Evolutionary conservation across 2,888 invertebrate genomes (phyloP).

Genomic region (Xylota segnis): DNA sequence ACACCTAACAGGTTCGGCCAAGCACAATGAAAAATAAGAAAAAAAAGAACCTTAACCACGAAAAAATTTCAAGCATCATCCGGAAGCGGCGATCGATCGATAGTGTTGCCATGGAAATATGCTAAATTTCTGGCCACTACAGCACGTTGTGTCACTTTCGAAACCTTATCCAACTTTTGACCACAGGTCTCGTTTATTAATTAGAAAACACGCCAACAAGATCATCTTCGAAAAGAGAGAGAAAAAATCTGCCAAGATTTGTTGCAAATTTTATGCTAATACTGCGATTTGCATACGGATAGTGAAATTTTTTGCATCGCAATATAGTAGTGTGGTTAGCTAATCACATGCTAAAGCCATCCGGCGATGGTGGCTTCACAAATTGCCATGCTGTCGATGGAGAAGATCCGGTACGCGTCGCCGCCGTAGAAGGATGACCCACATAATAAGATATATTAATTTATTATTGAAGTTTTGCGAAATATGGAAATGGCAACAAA

Average conservation of each 20-base stretch:
- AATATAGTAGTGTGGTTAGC: slow-evolving; percentile 3
- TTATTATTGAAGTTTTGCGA: slow-evolving; percentile 12
- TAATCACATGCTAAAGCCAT: slow-evolving; percentile 25
- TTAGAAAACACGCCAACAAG: slow-evolving; percentile 12
- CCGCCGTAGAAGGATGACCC: slow-evolving; percentile 23
- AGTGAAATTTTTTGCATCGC: slow-evolving; percentile 1
- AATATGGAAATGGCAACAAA: neutral
- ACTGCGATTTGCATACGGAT: slow-evolving; percentile 21
- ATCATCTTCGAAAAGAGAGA: neutral
- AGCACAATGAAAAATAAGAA: neutral
- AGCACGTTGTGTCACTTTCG: slow-evolving; percentile 20
- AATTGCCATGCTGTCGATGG: slow-evolving; percentile 2
- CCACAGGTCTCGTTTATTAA: neutral
- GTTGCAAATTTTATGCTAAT: slow-evolving; percentile 47
- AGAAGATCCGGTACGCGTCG: neutral
- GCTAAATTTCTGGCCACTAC: slow-evolving; percentile 6
- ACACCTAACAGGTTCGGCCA: slow-evolving; percentile 32
- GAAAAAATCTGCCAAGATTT: neutral
- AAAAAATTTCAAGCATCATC: neutral
- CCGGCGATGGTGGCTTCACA: slow-evolving; percentile 2
- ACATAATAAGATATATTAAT: slow-evolving; percentile 24
- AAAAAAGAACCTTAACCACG: slow-evolving; percentile 3
- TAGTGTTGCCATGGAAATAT: slow-evolving; percentile 41
- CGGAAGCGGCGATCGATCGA: slow-evolving; percentile 13
- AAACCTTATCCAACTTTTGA: slow-evolving; percentile 1